Conservation (phyloP, 1,140 invertebrate genomes). For the Cyphomyrmex costatus region DNA sequence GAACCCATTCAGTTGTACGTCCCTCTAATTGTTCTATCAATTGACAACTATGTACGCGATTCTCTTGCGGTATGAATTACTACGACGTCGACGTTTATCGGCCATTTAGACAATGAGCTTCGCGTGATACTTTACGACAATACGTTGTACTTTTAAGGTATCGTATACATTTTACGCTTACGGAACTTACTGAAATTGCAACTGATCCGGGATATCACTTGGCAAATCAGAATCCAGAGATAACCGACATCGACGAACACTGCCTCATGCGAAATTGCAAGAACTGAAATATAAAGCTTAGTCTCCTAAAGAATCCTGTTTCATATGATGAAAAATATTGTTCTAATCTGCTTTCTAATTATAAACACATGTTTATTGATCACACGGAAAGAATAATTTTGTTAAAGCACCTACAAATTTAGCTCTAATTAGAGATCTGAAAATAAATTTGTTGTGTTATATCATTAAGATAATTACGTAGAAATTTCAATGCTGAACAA, state of each 20-base stretch:
- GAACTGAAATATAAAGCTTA: background rate
- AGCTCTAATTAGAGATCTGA: no score
- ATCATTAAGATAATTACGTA: no score
- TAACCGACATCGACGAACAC: background rate
- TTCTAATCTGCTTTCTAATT: background rate
- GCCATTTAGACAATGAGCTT: background rate
- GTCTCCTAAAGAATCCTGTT: background rate
- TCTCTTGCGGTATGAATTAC: background rate
- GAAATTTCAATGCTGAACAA: no score
- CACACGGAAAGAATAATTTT: no score
- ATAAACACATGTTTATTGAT: background rate
- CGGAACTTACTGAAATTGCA: constrained; percentile 3
- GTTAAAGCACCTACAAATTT: no score
- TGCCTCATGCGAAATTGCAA: background rate
- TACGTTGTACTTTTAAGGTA: background rate
- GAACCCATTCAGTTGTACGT: background rate
- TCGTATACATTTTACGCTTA: constrained; percentile 29
- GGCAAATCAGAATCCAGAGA: background rate
- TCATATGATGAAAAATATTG: background rate
- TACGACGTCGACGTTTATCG: constrained; percentile 20
- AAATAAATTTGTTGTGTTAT: no score
- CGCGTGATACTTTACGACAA: background rate
- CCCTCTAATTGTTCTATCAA: constrained; percentile 14
- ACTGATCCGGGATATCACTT: constrained; percentile 1
- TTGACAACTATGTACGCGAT: background rate